Base-by-base conservation (phyloP, 2,888 invertebrate genomes). In the Heliconius charithonia region DNA sequence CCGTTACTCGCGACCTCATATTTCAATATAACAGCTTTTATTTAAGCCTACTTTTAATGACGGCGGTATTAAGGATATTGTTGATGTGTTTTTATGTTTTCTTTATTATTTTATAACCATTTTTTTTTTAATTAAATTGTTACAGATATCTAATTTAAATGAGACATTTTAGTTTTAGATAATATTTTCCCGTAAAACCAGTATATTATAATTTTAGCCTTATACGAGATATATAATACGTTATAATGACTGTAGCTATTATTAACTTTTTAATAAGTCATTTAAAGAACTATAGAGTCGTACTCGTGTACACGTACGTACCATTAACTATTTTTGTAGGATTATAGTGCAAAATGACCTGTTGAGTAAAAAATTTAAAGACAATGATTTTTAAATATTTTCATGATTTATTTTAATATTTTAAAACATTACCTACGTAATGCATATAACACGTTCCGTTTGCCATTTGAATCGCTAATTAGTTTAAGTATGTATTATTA, bases 1-100 rank as follows among this genome's bases (percentile, higher is more conserved):
- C 78, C 81, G 81, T 81, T 81, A 81, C 71, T 67, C 76, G 78
- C 78, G 80, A 77, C 80, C 80, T 81, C 80, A 77, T 81, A 77
- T 59, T 72, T 59, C 37, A 72, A 72, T 72, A 59, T 72, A 59
- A 72, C 72, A 72, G 59, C 72, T 72, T 72, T 72, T 72, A 32
- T 59, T n/a, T 32, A 59, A 25, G 25, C 72, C 72, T 37, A 25
- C 37, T 37, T 72, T 19, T 56, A 59, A 72, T 32, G n/a, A 37
- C 37, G n/a, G 51, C 2, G 16, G 4, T 4, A 59, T 19, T 45
- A 69, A 41, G 25, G 16, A 69, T 41, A 45, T 45, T 69, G 25
- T 69, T 45, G 25, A 69, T 41, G n/a, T 16, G 0, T 25, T 67
- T 10, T 37, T 25, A 66, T 32, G 10, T 66, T n/a, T 66, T 66